phyloP scores from a whole-genome alignment of 2,888 invertebrate genomes.

The Pachliopta kotzebuea region DNA sequence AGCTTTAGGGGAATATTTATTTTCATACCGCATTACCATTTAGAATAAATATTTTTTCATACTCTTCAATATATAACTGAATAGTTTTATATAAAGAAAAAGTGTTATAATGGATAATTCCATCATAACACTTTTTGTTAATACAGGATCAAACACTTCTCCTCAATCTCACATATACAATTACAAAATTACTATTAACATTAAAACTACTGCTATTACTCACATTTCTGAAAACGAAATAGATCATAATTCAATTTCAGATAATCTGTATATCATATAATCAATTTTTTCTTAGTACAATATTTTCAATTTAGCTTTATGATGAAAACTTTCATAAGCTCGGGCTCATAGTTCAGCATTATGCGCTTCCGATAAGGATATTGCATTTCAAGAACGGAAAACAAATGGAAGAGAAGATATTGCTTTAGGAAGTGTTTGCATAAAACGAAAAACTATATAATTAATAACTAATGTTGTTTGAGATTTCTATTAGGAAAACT shows the following conservation, averaged over 20 bases:
- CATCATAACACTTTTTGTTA: no score
- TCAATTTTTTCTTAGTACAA: not conserved
- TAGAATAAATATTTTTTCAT: not conserved
- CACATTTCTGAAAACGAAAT: no score
- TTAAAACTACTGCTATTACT: no score
- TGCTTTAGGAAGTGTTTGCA: not conserved
- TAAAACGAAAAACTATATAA: not conserved
- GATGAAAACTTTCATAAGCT: conserved; percentile 18
- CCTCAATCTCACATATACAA: not conserved
- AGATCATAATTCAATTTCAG: not conserved
- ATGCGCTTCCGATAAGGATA: conserved; percentile 12
- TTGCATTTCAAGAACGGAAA: conserved; percentile 15
- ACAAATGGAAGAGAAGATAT: conserved; percentile 9
- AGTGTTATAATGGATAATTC: no score
- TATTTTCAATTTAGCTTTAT: conserved; percentile 6
- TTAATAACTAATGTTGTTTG: not conserved
- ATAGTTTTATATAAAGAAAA: not conserved
- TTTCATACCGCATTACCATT: not conserved
- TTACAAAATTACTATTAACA: no score
- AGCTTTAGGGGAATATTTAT: not conserved
- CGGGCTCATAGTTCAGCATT: conserved; percentile 2
- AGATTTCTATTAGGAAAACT: not conserved
- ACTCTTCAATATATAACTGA: not conserved
- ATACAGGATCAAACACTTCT: not conserved
- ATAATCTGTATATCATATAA: not conserved